Conservation (phyloP, 1,140 invertebrate species). For the Psix sp. region DNA sequence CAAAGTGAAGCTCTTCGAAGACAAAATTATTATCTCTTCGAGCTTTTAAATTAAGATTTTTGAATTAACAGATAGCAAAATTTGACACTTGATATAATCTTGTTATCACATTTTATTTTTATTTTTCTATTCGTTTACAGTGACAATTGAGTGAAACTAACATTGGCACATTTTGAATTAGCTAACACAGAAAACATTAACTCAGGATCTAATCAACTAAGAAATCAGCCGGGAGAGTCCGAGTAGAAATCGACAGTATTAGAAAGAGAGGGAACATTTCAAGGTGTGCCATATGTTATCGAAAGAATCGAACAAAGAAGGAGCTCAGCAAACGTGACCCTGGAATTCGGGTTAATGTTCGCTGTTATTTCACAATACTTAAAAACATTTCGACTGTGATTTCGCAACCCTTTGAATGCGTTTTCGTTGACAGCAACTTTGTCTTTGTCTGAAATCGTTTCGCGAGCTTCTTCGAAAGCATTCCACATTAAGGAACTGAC, state of each 20-base stretch:
- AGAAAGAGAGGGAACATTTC: too few relatives aligned
- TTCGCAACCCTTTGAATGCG: constrained; percentile 14
- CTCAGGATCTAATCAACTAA: too few relatives aligned
- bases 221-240: too few relatives aligned
- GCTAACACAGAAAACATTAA: too few relatives aligned
- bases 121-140: too few relatives aligned
- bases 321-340: background rate
- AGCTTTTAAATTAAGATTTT: constrained; percentile 3
- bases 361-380: constrained; percentile 24
- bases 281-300: constrained; percentile 36
- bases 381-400: constrained; percentile 56
- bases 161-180: too few relatives aligned
- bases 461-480: constrained; percentile 27
- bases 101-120: too few relatives aligned
- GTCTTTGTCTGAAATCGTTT: background rate
- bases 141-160: too few relatives aligned
- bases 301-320: background rate
- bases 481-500: constrained; percentile 24
- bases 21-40: constrained; percentile 9
- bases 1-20: background rate
- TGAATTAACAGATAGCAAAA: too few relatives aligned
- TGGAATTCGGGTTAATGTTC: background rate
- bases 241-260: too few relatives aligned
- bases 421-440: background rate
- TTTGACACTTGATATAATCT: too few relatives aligned